Percentiles rank a stretch among this genome's conserved stretches.
These are phyloP conservation scores for Drosophila lowei DNA, from an alignment of 1,140 invertebrate species.

Conservation along the genomic window DNA sequence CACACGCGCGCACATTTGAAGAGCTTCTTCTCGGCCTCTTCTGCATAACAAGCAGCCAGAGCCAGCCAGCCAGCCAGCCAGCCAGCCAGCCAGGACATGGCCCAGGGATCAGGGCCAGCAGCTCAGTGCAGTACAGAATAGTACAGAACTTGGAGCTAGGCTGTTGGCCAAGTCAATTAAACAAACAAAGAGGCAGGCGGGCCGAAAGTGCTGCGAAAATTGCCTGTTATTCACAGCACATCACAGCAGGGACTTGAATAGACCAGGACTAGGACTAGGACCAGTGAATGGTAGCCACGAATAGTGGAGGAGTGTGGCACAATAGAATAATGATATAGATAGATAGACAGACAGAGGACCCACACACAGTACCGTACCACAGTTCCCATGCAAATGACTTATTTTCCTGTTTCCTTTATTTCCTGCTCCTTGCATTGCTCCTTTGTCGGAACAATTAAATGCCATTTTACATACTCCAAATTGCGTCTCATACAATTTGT, in stretches of 20 bases:
- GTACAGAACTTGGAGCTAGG: slow-evolving; percentile 17
- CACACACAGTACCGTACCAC: slow-evolving; percentile 12
- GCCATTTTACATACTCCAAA: slow-evolving; percentile 79
- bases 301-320: slow-evolving; percentile 5
- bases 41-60: slow-evolving; percentile 66
- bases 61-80: slow-evolving; percentile 31
- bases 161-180: slow-evolving; percentile 76
- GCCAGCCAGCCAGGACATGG: slow-evolving; percentile 24
- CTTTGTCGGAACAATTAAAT: slow-evolving; percentile 79
- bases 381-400: slow-evolving; percentile 38
- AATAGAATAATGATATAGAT: slow-evolving; percentile 2
- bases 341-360: slow-evolving; percentile 20
- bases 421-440: slow-evolving; percentile 25
- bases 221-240: slow-evolving; percentile 60
- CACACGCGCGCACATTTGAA: slow-evolving; percentile 62
- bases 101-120: slow-evolving; percentile 26
- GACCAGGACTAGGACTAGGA: no score
- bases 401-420: slow-evolving; percentile 66
- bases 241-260: neutral
- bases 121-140: no score
- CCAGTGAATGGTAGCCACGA: no score
- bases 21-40: slow-evolving; percentile 24
- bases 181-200: slow-evolving; percentile 65
- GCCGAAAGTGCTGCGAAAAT: slow-evolving; percentile 65
- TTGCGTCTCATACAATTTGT: slow-evolving; percentile 73